These are phyloP conservation scores for Mactra quadrangularis DNA, from an alignment of 1,140 invertebrate genomes.

Conservation along the genomic window DNA sequence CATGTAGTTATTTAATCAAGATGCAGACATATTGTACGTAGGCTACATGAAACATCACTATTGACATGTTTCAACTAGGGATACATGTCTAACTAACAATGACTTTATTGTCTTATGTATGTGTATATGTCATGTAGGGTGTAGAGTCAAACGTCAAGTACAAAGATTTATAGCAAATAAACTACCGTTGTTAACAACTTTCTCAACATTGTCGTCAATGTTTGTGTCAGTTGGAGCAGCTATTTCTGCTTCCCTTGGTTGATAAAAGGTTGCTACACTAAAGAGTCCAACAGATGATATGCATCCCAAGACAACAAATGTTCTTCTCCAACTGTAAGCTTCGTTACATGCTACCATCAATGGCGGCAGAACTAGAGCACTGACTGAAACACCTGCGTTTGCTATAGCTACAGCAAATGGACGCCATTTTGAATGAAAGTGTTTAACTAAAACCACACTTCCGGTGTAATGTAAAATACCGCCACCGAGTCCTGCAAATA, in stretches of 20 bases:
- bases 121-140: too few relatives aligned
- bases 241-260: background rate
- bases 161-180: too few relatives aligned
- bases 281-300: slow-evolving; percentile 10
- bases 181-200: too few relatives aligned
- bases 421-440: slow-evolving; percentile 7
- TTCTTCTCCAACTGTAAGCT: background rate
- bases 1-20: too few relatives aligned
- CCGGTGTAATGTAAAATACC: slow-evolving; percentile 17
- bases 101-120: too few relatives aligned
- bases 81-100: too few relatives aligned
- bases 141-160: too few relatives aligned
- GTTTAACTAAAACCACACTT: background rate
- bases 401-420: slow-evolving; percentile 4
- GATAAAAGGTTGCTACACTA: background rate
- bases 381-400: background rate
- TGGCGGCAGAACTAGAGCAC: slow-evolving; percentile 2
- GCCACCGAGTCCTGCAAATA: slow-evolving; percentile 11
- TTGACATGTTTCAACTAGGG: too few relatives aligned
- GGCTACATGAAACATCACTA: too few relatives aligned
- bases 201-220: too few relatives aligned
- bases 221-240: too few relatives aligned
- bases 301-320: background rate
- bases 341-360: background rate
- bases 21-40: too few relatives aligned